Base-by-base conservation (phyloP, 2,113 vertebrate species). In the Tachysurus fulvidraco region DNA sequence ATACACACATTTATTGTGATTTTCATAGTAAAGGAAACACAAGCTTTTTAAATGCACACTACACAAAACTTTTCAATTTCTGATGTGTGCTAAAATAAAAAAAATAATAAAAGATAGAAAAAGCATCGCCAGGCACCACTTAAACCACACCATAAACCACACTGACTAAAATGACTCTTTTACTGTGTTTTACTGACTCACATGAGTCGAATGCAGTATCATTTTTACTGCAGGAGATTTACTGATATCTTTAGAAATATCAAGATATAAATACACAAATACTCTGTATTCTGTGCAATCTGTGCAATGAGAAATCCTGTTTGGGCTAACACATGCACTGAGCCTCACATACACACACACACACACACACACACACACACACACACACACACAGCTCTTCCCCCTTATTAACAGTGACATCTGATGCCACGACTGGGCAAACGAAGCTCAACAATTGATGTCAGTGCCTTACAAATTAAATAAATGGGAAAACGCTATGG, bases 401-500 rank as follows among this genome's bases (percentile, higher is more conserved):
- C 52, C 67, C 59, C 92, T 92, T 94, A 95, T 95, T 95, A 95
- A 91, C 81, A 87, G 55, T 94, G 95, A 95, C 94, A 94, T 95
- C 94, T 95, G 94, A 95, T 90, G 93, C 93, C 93, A 92, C 93
- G 93, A 95, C 92, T 86, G 91, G 90, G 91, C 94, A 95, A 96
- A 95, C 94, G 94, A 95, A 94, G 94, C 95, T 94, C 94, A 95
- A 95, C 95, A 95, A 95, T 94, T 94, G 93, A 94, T 95, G 94
- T 96, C 95, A 94, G 93, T 94, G 93, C 94, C 94, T 95, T 95
- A 94, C 94, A 96, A 95, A 95, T 94, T 93, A 95, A 95, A 95
- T 94, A 95, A 95, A 96, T 95, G 93, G 93, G 95, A 92, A 92
- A 93, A 85, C 89, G 92, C 93, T 92, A 94, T 94, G 94, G 93